phyloP scores from a whole-genome alignment of 2,113 vertebrate genomes.

The Ginglymostoma cirratum region DNA sequence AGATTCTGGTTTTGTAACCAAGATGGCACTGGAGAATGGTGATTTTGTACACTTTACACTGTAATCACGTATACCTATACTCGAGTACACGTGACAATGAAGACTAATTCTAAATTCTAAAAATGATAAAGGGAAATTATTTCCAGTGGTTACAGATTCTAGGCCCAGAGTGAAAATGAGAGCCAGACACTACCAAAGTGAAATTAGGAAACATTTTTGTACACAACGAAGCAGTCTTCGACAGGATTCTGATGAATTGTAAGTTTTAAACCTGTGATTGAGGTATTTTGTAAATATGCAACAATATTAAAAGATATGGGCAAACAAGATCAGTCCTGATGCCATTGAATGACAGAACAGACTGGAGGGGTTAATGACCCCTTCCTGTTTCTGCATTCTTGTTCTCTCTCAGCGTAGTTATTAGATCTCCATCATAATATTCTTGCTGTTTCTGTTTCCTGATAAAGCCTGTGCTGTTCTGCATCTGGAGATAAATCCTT shows the following conservation, averaged over 20 bases:
- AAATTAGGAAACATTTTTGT: neutral
- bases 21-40: no score
- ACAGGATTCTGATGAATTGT: neutral
- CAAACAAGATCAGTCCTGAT: neutral
- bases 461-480: slow-evolving; percentile 91
- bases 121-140: neutral
- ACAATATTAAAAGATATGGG: neutral
- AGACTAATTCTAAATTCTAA: no score
- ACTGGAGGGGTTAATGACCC: neutral
- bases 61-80: no score
- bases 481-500: slow-evolving; percentile 73
- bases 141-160: neutral
- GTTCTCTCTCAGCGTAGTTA: neutral
- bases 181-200: neutral
- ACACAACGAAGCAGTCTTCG: neutral
- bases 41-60: no score
- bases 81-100: no score
- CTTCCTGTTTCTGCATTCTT: neutral
- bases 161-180: neutral
- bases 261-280: no score
- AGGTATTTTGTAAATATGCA: no score
- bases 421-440: slow-evolving; percentile 59
- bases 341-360: neutral
- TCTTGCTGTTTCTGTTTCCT: slow-evolving; percentile 80
- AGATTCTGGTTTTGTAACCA: no score